Evolutionary conservation across 2,888 invertebrate genomes (phyloP).

Genomic region (Sicus ferrugineus): DNA sequence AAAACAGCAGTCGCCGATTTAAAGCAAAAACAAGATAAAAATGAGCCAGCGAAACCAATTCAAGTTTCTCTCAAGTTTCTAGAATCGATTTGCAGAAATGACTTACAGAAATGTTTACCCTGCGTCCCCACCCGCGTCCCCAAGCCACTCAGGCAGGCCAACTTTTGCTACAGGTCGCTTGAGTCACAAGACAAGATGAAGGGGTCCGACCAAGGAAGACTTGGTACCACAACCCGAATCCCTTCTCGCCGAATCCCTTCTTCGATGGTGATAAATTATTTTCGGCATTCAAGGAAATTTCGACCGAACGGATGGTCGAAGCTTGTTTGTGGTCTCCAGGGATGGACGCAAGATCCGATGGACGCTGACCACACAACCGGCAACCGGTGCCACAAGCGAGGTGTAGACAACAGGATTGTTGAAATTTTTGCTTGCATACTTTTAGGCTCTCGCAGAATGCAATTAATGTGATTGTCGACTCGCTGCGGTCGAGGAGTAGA

Average conservation of each 20-base stretch:
- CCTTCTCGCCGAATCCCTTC: background rate
- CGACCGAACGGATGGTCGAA: background rate
- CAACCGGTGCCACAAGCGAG: too few relatives aligned
- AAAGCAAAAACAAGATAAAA: constrained; percentile 1
- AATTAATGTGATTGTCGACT: background rate
- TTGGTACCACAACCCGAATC: background rate
- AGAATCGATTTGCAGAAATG: constrained; percentile 30
- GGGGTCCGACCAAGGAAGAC: background rate
- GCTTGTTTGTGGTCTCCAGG: background rate
- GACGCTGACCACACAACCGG: too few relatives aligned
- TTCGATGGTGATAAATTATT: constrained; percentile 15
- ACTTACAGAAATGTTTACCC: constrained; percentile 8
- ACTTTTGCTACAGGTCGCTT: background rate
- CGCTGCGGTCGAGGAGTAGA: background rate
- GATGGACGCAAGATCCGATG: too few relatives aligned
- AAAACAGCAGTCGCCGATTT: background rate
- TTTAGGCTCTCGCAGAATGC: background rate
- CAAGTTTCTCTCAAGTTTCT: background rate
- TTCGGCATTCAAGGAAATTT: background rate
- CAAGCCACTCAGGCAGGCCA: background rate
- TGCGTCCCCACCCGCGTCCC: background rate
- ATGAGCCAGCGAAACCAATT: background rate
- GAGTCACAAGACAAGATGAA: background rate
- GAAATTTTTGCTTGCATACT: background rate
- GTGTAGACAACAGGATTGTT: background rate